Base-by-base conservation (phyloP, 2,113 vertebrate species). In the Ochotona curzoniae region DNA sequence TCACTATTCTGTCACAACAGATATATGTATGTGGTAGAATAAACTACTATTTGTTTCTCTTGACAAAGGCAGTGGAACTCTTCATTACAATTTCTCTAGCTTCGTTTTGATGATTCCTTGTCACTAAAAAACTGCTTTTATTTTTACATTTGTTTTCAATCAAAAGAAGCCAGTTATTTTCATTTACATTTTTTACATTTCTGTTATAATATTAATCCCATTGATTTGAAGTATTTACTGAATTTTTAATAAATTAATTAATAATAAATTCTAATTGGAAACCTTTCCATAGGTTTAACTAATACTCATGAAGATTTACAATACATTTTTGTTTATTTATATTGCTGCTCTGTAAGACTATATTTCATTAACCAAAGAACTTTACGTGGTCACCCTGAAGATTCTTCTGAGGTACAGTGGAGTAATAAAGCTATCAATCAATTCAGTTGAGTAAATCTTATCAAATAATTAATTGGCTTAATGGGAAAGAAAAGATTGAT, bases 371-470 rank as follows among this genome's bases (percentile, higher is more conserved):
- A 94, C 80, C 15, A 80, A 76, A 96, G 89, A 14, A 38, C 66
- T 9, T 88, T 15, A 26, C 64, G 51, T 23, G 69, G 17, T 81
- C 10, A 69, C 80, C 32, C 69, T 82, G 8, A 74, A 91, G 23
- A 83, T 78, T 90, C 28, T 86, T 79, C 76, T 21, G 6, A 26
- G 54, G 61, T 7, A 90, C 66, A 57, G 21, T 32, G 25, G 69
- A 73, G 28, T 64, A 87, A 14, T 75, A 86, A 90, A 84, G 17
- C 2, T 8, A 60, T 66, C 23, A 80, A 17, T 83, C 64, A 89
- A 69, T 93, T 89, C 70, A 92, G 30, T 87, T 51, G 85, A 94
- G 13, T 94, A 87, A 76, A 96, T 86, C 20, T 81, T 69, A 94
- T 89, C 76, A 91, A 94, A 64, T 32, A 75, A 21, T 44, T 96